A percentile compares a stretch with the other conserved stretches of the same genome.
phyloP scores from a whole-genome alignment of 2,888 invertebrate species.

The Thereva unica region DNA sequence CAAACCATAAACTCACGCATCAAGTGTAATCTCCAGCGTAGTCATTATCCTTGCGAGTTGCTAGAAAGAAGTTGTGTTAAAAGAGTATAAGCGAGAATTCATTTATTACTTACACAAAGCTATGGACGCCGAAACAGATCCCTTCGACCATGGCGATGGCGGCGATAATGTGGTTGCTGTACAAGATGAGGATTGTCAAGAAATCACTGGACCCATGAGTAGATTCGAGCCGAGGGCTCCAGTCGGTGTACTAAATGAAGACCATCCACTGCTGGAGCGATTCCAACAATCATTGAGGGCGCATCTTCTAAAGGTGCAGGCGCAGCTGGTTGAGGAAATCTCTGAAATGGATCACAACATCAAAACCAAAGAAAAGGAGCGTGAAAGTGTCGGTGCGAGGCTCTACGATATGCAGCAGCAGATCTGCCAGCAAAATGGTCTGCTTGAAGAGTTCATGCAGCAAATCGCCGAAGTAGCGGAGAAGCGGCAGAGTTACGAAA shows the following conservation, averaged over 20 bases:
- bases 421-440: constrained; percentile 58
- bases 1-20: no score
- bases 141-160: no score
- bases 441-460: constrained; percentile 58
- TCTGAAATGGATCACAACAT: constrained; percentile 63
- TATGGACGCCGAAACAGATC: no score
- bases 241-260: constrained; percentile 64
- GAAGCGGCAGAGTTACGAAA: constrained; percentile 54
- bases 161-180: no score
- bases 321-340: constrained; percentile 69
- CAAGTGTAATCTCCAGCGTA: no score
- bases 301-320: constrained; percentile 69
- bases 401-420: constrained; percentile 61
- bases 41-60: no score
- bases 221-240: background rate
- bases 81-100: no score
- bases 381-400: constrained; percentile 57
- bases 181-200: no score
- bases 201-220: no score
- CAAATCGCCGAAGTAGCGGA: constrained; percentile 55
- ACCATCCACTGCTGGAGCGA: constrained; percentile 73
- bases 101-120: no score
- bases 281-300: constrained; percentile 72
- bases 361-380: constrained; percentile 50
- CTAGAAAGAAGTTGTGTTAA: no score